Conservation (phyloP, 2,113 vertebrate species). For the Ranitomeya imitator region DNA sequence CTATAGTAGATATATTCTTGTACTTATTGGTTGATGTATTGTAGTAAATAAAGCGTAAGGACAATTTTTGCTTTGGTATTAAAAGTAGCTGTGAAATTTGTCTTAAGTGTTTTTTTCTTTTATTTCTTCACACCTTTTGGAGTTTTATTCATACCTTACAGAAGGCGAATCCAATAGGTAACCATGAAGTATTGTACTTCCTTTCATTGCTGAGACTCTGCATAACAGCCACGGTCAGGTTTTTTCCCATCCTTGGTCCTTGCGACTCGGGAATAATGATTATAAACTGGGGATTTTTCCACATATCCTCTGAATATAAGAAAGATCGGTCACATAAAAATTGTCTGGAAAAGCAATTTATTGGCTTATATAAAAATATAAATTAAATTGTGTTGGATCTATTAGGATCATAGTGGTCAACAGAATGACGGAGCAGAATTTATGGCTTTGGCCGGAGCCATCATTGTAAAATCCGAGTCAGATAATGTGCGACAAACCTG, state of each 20-base stretch:
- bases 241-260: constrained; percentile 42
- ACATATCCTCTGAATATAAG: constrained; percentile 58
- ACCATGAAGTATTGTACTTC: background rate
- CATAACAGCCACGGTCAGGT: constrained; percentile 68
- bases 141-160: constrained; percentile 63
- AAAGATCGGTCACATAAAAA: background rate
- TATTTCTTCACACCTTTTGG: background rate
- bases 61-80: too few species aligned
- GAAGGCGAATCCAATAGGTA: constrained; percentile 64
- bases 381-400: too few species aligned
- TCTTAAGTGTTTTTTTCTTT: too few species aligned
- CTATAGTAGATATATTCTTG: too few species aligned
- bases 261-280: constrained; percentile 65
- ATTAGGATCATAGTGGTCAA: too few species aligned
- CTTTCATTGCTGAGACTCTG: constrained; percentile 44
- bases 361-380: background rate
- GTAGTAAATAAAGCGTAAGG: too few species aligned
- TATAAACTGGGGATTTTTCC: constrained; percentile 58
- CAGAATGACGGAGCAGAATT: too few species aligned
- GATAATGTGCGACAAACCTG: background rate
- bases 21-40: too few species aligned
- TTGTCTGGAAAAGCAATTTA: background rate
- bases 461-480: background rate
- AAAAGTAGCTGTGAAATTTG: too few species aligned
- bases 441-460: background rate